These are phyloP conservation scores for Gallinago undulata DNA, from an alignment of 2,113 vertebrate genomes.

Conservation along the genomic window DNA sequence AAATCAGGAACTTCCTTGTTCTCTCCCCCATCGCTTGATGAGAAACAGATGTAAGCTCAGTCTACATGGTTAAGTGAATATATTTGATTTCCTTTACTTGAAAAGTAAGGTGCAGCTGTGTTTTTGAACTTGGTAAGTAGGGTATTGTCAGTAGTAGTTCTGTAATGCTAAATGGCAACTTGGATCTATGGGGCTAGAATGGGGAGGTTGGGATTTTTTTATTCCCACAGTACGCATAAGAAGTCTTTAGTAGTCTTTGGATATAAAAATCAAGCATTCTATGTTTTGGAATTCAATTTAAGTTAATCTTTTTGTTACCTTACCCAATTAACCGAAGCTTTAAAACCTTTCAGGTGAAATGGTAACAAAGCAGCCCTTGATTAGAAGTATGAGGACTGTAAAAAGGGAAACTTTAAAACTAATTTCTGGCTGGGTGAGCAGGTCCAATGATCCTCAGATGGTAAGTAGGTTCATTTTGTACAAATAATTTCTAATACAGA, in stretches of 20 bases:
- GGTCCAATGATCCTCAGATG: conserved; percentile 98
- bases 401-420: conserved; percentile 98
- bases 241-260: neutral
- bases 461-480: conserved; percentile 76
- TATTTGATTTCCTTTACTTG: neutral
- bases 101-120: neutral
- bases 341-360: conserved; percentile 86
- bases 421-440: conserved; percentile 99
- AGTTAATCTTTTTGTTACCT: neutral
- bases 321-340: neutral
- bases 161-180: neutral
- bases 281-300: rapidly evolving
- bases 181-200: neutral
- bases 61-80: neutral
- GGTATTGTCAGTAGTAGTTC: neutral
- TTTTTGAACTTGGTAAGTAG: neutral
- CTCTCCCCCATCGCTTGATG: neutral
- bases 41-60: neutral
- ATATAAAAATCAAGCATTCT: neutral
- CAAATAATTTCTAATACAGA: neutral
- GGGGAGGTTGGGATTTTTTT: neutral
- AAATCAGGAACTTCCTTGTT: neutral
- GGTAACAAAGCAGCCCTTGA: conserved; percentile 98
- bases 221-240: neutral
- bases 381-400: conserved; percentile 98